Conservation (phyloP, 2,888 invertebrate genomes). For the Sphecodes monilicornis region DNA sequence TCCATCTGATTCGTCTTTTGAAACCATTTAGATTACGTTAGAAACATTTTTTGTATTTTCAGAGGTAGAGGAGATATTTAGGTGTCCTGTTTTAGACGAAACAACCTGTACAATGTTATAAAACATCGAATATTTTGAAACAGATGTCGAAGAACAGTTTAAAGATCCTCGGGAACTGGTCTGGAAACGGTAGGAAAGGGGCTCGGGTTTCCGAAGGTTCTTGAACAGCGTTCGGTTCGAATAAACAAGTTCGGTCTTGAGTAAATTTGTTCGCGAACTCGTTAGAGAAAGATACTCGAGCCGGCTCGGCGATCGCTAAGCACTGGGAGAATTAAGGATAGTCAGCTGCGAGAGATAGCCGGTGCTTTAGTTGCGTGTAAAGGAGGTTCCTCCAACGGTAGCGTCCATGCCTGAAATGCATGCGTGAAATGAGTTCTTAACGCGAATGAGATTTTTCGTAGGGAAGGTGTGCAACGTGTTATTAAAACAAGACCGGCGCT, state of each 20-base stretch:
- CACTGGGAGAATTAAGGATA: slow-evolving; percentile 29
- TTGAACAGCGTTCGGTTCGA: neutral
- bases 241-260: neutral
- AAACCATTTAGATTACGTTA: too few relatives aligned
- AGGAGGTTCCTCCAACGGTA: slow-evolving; percentile 52
- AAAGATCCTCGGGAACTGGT: neutral
- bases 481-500: slow-evolving; percentile 51
- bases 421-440: slow-evolving; percentile 78
- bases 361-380: slow-evolving; percentile 61
- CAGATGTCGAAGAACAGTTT: neutral
- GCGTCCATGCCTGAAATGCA: slow-evolving; percentile 58
- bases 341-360: slow-evolving; percentile 33
- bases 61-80: too few relatives aligned
- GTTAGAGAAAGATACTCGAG: slow-evolving; percentile 5
- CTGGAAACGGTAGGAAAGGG: neutral
- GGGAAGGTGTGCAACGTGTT: slow-evolving; percentile 61
- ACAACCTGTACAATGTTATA: too few relatives aligned
- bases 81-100: too few relatives aligned
- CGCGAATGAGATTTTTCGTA: slow-evolving; percentile 72
- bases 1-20: too few relatives aligned
- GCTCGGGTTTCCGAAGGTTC: neutral
- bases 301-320: neutral
- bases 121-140: too few relatives aligned
- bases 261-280: neutral
- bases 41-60: too few relatives aligned